Conservation (phyloP, 2,113 vertebrate genomes). For the Steatornis caripensis region DNA sequence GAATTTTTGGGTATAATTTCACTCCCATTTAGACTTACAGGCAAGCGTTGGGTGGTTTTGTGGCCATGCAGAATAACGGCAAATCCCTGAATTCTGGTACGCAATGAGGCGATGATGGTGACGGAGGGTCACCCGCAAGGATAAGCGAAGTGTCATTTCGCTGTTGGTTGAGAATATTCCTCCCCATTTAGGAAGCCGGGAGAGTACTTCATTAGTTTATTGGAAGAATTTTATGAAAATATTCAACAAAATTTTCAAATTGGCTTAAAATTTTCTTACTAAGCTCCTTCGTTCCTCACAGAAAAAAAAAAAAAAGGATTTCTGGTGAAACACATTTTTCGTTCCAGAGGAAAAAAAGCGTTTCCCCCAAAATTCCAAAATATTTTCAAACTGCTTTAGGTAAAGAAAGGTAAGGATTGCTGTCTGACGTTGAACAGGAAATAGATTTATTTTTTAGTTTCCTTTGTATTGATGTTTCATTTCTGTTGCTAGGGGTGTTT, state of each 20-base stretch:
- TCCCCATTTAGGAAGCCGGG: not conserved
- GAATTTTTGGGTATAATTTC: not conserved
- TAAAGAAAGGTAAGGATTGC: not conserved
- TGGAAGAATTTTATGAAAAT: not conserved
- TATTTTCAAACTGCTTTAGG: not conserved
- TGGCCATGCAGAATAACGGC: not conserved
- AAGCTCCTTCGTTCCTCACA: not conserved
- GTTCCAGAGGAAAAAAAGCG: not conserved
- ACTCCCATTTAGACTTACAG: not conserved
- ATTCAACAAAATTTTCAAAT: not conserved
- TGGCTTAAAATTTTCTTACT: not conserved
- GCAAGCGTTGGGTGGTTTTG: not conserved
- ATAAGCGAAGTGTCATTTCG: not conserved
- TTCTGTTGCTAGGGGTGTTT: not conserved
- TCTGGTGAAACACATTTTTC: fast-evolving
- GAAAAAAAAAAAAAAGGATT: not conserved
- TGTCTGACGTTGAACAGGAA: not conserved
- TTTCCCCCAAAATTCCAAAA: not conserved
- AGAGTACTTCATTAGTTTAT: not conserved
- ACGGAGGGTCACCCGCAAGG: not conserved
- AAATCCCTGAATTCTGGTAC: not conserved
- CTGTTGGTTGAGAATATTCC: not conserved
- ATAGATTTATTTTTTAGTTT: not conserved
- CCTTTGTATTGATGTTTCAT: not conserved
- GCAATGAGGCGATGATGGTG: fast-evolving